Evolutionary conservation across 2,797 vertebrate genomes (phyloP), one percentile per base, ranked within the genome.

Genomic region (Diglossa cyanea): DNA sequence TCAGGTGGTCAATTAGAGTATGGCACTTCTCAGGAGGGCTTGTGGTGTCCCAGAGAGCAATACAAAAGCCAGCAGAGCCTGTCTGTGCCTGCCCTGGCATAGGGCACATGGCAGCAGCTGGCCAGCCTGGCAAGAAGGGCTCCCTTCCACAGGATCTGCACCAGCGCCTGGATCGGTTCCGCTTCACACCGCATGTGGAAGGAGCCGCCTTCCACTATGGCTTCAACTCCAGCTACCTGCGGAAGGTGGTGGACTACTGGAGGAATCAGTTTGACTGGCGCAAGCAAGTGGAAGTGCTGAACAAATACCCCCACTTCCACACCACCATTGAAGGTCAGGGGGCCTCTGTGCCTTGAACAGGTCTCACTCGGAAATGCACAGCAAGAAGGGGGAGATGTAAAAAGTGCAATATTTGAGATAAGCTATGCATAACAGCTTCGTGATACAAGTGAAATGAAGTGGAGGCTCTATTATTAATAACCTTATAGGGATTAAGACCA

Each of bases 271-370:
- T 98, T 72, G 98, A 99, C 95, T 99, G 99, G 98, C 97, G 71
- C 63, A 98, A 98, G 87, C 98, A 99, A 94, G 98, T 99, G 93
- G 97, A 97, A 31, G 47, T 97, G 75, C 97, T 99, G 24, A 99
- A 99, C 97, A 98, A 98, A 89, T 99, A 98, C 83, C 98, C 98
- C 20, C 99, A 99, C 95, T 99, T 98, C 97, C 98, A 97, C 97
- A 99, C 98, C 57, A 98, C 97, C 84, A 99, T 99, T 68, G 99
- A 99, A 98, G 99, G 99, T 99, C 95, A 93, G 90, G 7, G 14
- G 15, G 5, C 26, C 28, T 65, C 63, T 23, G 58, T 39, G 21
- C n/a, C 50, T 72, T 60, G 60, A 47, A 47, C 26, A 17, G 71
- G 13, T 61, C 53, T 90, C 7, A 8, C 60, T 92, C 2, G 1